Evolutionary conservation across 1,140 invertebrate genomes (phyloP).

Genomic region (Zaprionus ghesquierei): DNA sequence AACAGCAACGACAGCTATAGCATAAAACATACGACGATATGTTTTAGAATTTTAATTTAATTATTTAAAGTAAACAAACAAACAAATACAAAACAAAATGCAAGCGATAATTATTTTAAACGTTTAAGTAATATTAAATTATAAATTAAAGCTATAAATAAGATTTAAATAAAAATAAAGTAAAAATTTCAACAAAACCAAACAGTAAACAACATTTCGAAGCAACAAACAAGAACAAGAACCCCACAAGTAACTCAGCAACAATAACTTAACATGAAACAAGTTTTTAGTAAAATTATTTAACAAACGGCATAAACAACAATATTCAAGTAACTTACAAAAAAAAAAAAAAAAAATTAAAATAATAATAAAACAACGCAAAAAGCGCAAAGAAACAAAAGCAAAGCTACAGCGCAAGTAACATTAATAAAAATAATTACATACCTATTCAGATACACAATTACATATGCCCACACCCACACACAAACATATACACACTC

Average conservation of each 20-base stretch:
- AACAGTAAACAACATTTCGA: slow-evolving; percentile 52
- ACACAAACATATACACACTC: slow-evolving; percentile 34
- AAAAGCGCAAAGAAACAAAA: slow-evolving; percentile 49
- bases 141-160: slow-evolving; percentile 81
- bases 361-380: slow-evolving; percentile 36
- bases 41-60: slow-evolving; percentile 82
- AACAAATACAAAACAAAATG: slow-evolving; percentile 74
- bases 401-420: slow-evolving; percentile 50
- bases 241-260: slow-evolving; percentile 39
- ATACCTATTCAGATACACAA: slow-evolving; percentile 39
- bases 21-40: slow-evolving; percentile 74
- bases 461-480: slow-evolving; percentile 52
- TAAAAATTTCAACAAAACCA: slow-evolving; percentile 72
- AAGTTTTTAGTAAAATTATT: slow-evolving; percentile 70
- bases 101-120: slow-evolving; percentile 83
- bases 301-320: slow-evolving; percentile 51
- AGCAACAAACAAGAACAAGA: slow-evolving; percentile 43
- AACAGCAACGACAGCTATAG: slow-evolving; percentile 54
- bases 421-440: slow-evolving; percentile 51
- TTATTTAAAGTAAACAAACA: slow-evolving; percentile 80
- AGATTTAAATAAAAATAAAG: slow-evolving; percentile 76
- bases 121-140: slow-evolving; percentile 83
- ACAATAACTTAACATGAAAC: slow-evolving; percentile 61
- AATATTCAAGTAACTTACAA: slow-evolving; percentile 46
- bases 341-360: slow-evolving; percentile 39